Evolutionary conservation across 1,140 invertebrate species (phyloP), one percentile per base, ranked within the genome.

Genomic region (Platyscapa corneri): DNA sequence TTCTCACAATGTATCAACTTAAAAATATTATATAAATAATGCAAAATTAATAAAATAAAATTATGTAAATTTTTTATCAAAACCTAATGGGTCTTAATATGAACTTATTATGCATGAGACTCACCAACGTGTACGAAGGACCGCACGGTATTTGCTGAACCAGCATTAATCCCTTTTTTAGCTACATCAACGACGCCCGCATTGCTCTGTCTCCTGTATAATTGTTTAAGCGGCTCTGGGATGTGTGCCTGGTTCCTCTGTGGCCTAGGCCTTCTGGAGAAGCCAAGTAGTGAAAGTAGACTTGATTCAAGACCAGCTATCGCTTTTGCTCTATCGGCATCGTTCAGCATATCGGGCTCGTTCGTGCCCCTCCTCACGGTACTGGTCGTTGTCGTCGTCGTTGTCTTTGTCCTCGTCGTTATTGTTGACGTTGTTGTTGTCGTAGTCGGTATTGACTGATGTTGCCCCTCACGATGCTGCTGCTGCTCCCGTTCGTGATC

Each of bases 111-210:
- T 18, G 32, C 34, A 39, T 39, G 70, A 7, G 83, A 94, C 94
- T 94, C 91, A 97, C 96, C 96, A 93, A 95, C 93, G 94, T 98
- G 97, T 88, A 95, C 94, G 94, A 97, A 98, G 92, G 96, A 97
- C 87, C 97, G 94, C 60, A 97, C 96, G 64, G 97, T 98, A 93
- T 98, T 98, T 84, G 97, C 97, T 82, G 95, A 95, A 84, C 95
- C 94, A 20, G 95, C 94, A 87, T 95, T 94, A 84, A 95, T 92
- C 79, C 96, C 96, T 86, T 95, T 95, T 88, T 95, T 95, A 81
- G 96, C 96, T 78, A 97, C 94, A 87, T 95, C 93, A 42, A 95
- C 93, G 82, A 94, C 95, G 87, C 95, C 95, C 83, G 93, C 90
- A 82, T 94, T 94, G 89, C 94, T 95, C 88, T 96, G 95, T 88